These are phyloP conservation scores for Meta bourneti DNA, from an alignment of 2,888 invertebrate genomes.

Conservation along the genomic window DNA sequence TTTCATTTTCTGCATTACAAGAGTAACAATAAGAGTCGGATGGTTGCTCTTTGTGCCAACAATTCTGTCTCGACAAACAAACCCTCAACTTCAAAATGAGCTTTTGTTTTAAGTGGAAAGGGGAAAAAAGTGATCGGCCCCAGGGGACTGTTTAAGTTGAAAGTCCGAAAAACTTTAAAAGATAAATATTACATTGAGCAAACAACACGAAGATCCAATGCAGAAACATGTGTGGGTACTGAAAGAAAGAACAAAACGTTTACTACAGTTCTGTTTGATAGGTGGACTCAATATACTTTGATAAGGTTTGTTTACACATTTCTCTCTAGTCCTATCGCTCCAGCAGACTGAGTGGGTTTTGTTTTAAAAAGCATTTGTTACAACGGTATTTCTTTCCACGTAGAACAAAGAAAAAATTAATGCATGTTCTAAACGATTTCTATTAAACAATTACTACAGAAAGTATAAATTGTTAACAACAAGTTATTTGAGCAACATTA, in stretches of 20 bases:
- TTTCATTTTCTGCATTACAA: not conserved
- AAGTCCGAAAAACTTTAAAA: constrained; percentile 30
- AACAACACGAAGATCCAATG: constrained; percentile 5
- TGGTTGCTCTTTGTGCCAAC: not conserved
- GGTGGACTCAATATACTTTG: not conserved
- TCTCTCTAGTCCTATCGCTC: not conserved
- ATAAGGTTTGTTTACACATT: not conserved
- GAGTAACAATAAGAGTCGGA: not conserved
- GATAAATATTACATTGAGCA: constrained; percentile 32
- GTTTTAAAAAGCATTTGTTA: too few species aligned
- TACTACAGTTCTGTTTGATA: not conserved
- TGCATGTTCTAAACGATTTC: too few species aligned
- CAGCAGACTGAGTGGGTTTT: too few species aligned
- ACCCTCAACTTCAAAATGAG: not conserved
- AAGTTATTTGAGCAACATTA: too few species aligned
- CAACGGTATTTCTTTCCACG: too few species aligned
- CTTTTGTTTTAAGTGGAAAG: not conserved
- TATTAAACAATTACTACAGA: too few species aligned
- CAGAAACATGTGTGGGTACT: not conserved
- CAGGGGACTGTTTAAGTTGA: not conserved
- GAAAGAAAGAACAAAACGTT: not conserved
- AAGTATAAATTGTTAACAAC: too few species aligned
- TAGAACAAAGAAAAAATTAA: too few species aligned
- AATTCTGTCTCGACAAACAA: not conserved
- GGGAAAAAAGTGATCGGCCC: not conserved